Base-by-base conservation (phyloP, 2,797 vertebrate genomes). In the Takifugu rubripes region DNA sequence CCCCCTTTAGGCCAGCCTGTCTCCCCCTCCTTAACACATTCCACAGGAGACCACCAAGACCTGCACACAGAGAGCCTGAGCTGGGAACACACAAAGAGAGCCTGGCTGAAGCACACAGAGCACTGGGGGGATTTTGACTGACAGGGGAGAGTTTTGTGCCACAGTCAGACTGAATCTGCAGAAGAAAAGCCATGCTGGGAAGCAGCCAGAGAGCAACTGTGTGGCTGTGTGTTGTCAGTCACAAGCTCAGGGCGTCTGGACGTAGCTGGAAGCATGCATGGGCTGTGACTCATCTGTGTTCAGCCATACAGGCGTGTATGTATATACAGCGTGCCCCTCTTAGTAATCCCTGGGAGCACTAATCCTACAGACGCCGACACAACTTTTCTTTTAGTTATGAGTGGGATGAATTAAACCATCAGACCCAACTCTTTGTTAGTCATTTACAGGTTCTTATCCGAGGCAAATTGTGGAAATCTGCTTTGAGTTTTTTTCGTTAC, bases 21-120 rank as follows among this genome's bases (percentile, higher is more conserved):
- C 56, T 16, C 48, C 59, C 57, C 58, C 68, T 46, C 64, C 93
- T 88, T 90, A 88, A 85, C 82, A 75, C 93, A 94, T 93, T 95
- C 94, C 94, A 89, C 88, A 90, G 85, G 69, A 90, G 95, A 96
- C 96, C 94, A 96, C 95, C 94, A 96, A 94, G 94, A 93, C 78
- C 82, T 50, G 56, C 78, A 76, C 74, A 77, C 59, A 67, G 77
- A 61, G 74, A 83, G 82, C 73, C 83, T 73, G 78, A 87, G 77
- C 81, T 85, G 81, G 77, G 82, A 89, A 80, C 84, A 75, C 66
- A 80, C 49, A 40, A 40, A 40, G 36, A 40, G 36, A 36, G 12
- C 36, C 36, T 40, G 36, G 36, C 36, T 66, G 76, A 83, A 87
- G 89, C 88, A 90, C 88, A 90, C 83, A 72, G 59, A 59, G 69